Evolutionary conservation across 2,888 invertebrate genomes (phyloP), one percentile per base, ranked within the genome.

Genomic region (Nemotelus pantherinus): DNA sequence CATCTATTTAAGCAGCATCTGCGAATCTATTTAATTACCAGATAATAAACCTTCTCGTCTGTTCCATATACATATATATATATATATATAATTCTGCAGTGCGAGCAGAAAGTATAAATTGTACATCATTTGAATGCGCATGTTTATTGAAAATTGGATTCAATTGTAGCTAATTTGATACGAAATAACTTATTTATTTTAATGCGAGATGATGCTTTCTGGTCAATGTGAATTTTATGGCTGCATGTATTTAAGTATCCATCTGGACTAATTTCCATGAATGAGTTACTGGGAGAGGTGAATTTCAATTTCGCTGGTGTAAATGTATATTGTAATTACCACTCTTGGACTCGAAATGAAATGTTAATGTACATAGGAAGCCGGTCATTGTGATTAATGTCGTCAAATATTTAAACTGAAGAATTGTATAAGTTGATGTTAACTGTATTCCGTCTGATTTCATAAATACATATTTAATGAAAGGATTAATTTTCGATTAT

Each of bases 101-200:
- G 39, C 2, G 7, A 60, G 39, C 39, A 50, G 50, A 50, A 50
- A 50, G 5, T 25, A 25, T 25, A 25, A 25, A 25, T 25, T 25
- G 25, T 25, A 25, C 25, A 25, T 5, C 50, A 5, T 50, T 7
- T 50, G 5, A 50, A 7, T 50, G 50, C 50, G 6, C 5, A 5
- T 50, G 50, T 50, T 50, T 9, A 50, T 9, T 50, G 25, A 41
- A 60, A 60, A 60, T 60, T 60, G 60, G 60, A 60, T 60, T 60
- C 3, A 39, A 41, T 60, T 43, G 60, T 60, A 60, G 41, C 60
- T 60, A 43, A 7, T 60, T 7, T 60, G 39, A 39, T 7, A 43
- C 39, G 41, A 60, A 60, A 25, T 60, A 60, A 39, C 60, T 60
- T 41, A 60, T 60, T 60, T 60, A 60, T 60, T 60, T 60, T 60